phyloP scores from a whole-genome alignment of 2,113 vertebrate genomes.

The Paraplagusia blochii region DNA sequence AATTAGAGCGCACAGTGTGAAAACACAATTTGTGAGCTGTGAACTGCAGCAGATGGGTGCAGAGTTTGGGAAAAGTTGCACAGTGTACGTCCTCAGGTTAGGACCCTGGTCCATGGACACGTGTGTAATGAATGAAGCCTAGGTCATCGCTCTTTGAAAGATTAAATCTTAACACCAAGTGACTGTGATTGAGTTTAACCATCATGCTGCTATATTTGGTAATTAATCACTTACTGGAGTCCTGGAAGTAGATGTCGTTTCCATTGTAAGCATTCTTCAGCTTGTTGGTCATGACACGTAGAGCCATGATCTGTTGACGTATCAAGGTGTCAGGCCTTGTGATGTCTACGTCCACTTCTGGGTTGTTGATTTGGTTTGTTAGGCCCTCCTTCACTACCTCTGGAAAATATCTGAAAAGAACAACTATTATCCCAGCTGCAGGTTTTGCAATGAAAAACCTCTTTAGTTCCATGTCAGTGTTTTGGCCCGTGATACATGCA shows the following conservation, averaged over 20 bases:
- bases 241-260: constrained; percentile 96
- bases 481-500: too few relatives aligned
- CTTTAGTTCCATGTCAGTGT: too few relatives aligned
- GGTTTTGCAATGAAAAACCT: too few relatives aligned
- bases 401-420: constrained; percentile 85
- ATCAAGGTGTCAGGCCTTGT: constrained; percentile 94
- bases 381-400: constrained; percentile 96
- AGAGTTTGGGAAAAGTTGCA: too few relatives aligned
- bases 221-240: constrained; percentile 85
- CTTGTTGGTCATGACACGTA: constrained; percentile 97
- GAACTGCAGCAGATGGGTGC: too few relatives aligned
- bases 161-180: too few relatives aligned
- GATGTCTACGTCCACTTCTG: constrained; percentile 96
- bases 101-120: not conserved
- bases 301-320: constrained; percentile 96
- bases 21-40: too few relatives aligned
- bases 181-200: too few relatives aligned
- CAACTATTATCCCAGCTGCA: not conserved
- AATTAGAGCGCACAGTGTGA: too few relatives aligned
- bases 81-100: too few relatives aligned
- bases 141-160: too few relatives aligned
- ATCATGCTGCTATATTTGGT: too few relatives aligned
- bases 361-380: constrained; percentile 96
- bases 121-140: not conserved
- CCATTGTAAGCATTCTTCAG: constrained; percentile 93